Percentiles rank a stretch among this genome's conserved stretches.
phyloP scores from a whole-genome alignment of 2,113 vertebrate genomes.

The Symphodus melops region DNA sequence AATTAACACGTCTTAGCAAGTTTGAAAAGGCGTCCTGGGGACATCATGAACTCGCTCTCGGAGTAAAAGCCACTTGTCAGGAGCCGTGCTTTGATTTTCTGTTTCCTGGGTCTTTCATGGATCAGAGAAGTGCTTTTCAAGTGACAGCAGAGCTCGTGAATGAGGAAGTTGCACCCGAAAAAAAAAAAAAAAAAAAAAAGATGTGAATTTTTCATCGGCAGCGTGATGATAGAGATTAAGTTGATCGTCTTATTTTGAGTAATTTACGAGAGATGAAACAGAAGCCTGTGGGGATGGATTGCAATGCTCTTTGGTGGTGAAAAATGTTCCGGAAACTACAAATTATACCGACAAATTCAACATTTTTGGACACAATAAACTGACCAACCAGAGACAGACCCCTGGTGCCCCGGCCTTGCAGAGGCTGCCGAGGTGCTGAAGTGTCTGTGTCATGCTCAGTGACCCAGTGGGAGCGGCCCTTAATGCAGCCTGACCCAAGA shows the following conservation, averaged over 20 bases:
- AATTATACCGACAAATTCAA: too few relatives aligned
- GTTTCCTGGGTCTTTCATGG: slow-evolving; percentile 9
- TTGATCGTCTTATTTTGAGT: background rate
- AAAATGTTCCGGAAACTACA: background rate
- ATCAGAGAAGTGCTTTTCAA: slow-evolving; percentile 12
- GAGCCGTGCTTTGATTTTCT: slow-evolving; percentile 14
- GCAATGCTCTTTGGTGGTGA: too few relatives aligned
- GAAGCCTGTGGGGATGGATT: background rate
- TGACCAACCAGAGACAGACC: background rate
- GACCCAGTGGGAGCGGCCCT: slow-evolving; percentile 51
- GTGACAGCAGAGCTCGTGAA: background rate
- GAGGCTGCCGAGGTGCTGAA: slow-evolving; percentile 24
- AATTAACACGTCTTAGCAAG: slow-evolving; percentile 60
- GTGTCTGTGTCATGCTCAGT: slow-evolving; percentile 55
- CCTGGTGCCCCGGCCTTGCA: background rate
- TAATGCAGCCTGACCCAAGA: slow-evolving; percentile 62
- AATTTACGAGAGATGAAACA: background rate
- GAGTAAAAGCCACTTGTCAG: slow-evolving; percentile 47
- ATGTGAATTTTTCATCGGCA: background rate
- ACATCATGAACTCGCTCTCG: slow-evolving; percentile 9
- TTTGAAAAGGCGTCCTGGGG: slow-evolving; percentile 41
- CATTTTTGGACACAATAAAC: background rate
- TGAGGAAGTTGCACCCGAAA: background rate
- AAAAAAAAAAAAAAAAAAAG: background rate
- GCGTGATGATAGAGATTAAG: background rate